Conservation (phyloP, 2,797 vertebrate genomes). For the Apogon hyalosoma region DNA sequence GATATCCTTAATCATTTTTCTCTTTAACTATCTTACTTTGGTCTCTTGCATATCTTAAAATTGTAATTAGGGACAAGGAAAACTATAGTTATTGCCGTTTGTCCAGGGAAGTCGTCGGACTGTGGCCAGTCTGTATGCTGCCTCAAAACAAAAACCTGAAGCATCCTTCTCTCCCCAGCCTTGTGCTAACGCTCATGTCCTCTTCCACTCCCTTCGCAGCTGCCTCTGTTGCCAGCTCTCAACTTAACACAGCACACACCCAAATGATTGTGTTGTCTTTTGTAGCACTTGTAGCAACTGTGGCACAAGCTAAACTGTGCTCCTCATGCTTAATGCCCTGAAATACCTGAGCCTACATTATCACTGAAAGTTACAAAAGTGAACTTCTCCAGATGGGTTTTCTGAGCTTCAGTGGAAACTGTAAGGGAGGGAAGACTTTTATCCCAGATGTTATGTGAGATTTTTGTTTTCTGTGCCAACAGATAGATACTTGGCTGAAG, state of each 20-base stretch:
- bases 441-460: constrained; percentile 12
- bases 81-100: constrained; percentile 35
- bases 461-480: constrained; percentile 30
- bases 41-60: constrained; percentile 75
- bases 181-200: constrained; percentile 28
- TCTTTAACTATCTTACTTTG: constrained; percentile 46
- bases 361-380: constrained; percentile 8
- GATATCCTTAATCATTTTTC: constrained; percentile 24
- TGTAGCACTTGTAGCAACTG: constrained; percentile 70
- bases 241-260: not conserved
- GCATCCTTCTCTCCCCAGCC: constrained; percentile 2
- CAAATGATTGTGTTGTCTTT: constrained; percentile 36
- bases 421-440: constrained; percentile 18
- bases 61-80: constrained; percentile 69
- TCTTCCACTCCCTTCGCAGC: constrained; percentile 30
- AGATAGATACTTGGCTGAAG: constrained; percentile 24
- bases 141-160: constrained; percentile 47
- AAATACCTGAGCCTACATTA: constrained; percentile 29
- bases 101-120: constrained; percentile 34
- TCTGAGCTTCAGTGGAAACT: constrained; percentile 7
- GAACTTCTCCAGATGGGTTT: constrained; percentile 17
- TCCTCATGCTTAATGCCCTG: constrained; percentile 29
- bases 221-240: constrained; percentile 32
- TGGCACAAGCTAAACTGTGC: constrained; percentile 32
- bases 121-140: constrained; percentile 51